A percentile compares a stretch with the other conserved stretches of the same genome.
These are phyloP conservation scores for Sylvilagus floridanus DNA, from an alignment of 2,797 vertebrate genomes.

Conservation along the genomic window DNA sequence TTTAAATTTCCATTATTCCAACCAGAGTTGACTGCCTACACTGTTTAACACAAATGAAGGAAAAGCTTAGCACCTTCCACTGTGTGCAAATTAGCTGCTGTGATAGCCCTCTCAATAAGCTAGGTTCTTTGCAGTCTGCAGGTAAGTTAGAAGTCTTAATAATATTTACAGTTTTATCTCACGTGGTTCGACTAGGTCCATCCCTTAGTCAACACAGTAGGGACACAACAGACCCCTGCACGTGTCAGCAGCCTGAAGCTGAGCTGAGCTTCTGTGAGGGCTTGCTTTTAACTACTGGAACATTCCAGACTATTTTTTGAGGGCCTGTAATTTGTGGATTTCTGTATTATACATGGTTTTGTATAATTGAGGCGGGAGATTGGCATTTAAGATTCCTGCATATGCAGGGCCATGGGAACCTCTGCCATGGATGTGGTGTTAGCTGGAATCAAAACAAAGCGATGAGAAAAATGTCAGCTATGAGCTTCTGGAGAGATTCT, in stretches of 20 bases:
- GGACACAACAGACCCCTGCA: accelerated
- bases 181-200: neutral
- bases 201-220: neutral
- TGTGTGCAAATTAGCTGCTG: neutral
- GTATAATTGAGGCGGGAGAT: neutral
- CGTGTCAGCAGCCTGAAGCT: neutral
- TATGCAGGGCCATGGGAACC: neutral
- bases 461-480: neutral
- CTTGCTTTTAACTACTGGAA: neutral
- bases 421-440: neutral
- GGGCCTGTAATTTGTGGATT: neutral
- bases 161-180: neutral
- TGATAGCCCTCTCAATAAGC: neutral
- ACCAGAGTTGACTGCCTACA: neutral
- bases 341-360: neutral
- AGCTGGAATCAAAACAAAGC: neutral
- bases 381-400: neutral
- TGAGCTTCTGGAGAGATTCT: neutral
- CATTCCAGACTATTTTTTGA: neutral
- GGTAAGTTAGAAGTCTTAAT: neutral
- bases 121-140: neutral
- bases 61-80: neutral
- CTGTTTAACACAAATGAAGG: neutral
- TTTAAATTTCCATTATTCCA: neutral
- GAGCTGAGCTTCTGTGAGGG: neutral